Percentiles rank a stretch among this genome's conserved stretches.
Conservation (phyloP, 2,888 invertebrate genomes). For the Epinotia nisella region DNA sequence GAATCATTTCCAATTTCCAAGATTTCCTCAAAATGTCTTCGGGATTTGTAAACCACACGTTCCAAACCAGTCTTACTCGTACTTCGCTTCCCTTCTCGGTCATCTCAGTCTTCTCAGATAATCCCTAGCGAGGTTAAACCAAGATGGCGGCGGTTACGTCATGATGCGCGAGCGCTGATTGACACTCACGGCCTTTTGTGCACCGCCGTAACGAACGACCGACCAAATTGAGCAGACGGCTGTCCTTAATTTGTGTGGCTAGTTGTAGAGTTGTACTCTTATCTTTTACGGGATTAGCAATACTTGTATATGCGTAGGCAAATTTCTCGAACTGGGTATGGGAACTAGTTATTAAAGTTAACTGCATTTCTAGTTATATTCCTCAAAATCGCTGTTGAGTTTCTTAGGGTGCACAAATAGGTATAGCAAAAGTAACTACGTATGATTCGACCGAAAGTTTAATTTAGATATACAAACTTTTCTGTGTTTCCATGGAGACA, state of each 20-base stretch:
- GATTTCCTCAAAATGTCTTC: neutral
- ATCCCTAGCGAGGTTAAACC: conserved; percentile 48
- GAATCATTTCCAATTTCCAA: neutral
- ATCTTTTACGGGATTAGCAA: neutral
- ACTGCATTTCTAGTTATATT: neutral
- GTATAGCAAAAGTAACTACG: neutral
- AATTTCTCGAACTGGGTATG: neutral
- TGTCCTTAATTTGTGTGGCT: conserved; percentile 32
- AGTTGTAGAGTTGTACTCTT: conserved; percentile 9
- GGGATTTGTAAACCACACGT: neutral
- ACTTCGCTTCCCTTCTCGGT: neutral
- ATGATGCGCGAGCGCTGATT: conserved; percentile 64
- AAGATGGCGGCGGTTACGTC: conserved; percentile 68
- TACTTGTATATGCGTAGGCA: neutral
- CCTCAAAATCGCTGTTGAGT: neutral
- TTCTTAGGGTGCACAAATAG: neutral
- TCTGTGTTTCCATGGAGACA: neutral
- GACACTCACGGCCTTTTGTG: conserved; percentile 69
- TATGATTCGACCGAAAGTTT: neutral
- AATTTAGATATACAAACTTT: neutral
- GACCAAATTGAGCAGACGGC: conserved; percentile 19
- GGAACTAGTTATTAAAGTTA: neutral
- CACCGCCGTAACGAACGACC: conserved; percentile 46
- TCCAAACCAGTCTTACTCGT: neutral
- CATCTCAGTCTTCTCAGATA: neutral